A percentile compares a stretch with the other conserved stretches of the same genome.
These are phyloP conservation scores for Myiozetetes cayanensis DNA, from an alignment of 2,113 vertebrate genomes.

Conservation along the genomic window DNA sequence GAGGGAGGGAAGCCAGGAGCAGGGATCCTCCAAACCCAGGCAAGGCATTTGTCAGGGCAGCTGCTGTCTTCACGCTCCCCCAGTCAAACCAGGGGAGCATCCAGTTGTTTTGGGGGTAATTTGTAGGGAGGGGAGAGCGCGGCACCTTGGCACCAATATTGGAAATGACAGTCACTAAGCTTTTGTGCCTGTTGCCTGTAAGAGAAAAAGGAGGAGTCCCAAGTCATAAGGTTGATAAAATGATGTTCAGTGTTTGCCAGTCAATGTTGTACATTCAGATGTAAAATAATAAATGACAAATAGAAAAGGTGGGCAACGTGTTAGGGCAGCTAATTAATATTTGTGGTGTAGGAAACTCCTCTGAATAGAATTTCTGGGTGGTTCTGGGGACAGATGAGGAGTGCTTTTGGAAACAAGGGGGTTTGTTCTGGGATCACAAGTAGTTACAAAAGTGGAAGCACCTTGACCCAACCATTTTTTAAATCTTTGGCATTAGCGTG, in stretches of 20 bases:
- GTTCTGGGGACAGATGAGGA: not conserved
- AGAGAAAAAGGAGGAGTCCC: not conserved
- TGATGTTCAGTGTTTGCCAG: not conserved
- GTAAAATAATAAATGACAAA: not conserved
- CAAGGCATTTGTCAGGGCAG: not conserved
- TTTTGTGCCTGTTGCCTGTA: not conserved
- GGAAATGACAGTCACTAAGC: not conserved
- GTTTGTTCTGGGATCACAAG: not conserved
- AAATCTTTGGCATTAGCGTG: not conserved
- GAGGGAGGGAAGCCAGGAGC: not conserved
- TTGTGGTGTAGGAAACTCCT: not conserved
- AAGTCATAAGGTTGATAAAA: not conserved
- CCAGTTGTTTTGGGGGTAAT: not conserved
- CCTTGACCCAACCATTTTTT: not conserved
- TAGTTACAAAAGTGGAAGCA: not conserved
- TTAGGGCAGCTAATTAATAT: not conserved
- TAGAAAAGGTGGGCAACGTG: not conserved
- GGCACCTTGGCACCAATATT: not conserved
- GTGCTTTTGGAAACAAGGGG: not conserved
- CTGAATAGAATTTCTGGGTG: not conserved
- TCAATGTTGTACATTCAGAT: not conserved
- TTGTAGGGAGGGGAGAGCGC: not conserved
- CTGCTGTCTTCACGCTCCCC: rapidly evolving
- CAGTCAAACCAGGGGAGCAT: not conserved
- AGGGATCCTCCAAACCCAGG: not conserved